Evolutionary conservation across 2,113 vertebrate genomes (phyloP), one percentile per base, ranked within the genome.

Genomic region (Mobula hypostoma): DNA sequence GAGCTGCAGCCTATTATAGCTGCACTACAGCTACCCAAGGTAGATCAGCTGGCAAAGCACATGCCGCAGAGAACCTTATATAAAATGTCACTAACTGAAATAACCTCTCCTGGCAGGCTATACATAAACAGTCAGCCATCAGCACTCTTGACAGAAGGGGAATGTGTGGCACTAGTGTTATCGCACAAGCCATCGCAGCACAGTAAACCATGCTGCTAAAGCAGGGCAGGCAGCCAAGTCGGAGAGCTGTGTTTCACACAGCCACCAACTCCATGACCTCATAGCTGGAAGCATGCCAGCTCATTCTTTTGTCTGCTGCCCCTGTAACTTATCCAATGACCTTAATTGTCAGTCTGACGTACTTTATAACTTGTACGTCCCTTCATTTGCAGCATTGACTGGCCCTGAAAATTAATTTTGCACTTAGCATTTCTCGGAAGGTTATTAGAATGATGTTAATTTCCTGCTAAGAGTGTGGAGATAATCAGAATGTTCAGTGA

Each of bases 251-350:
- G 32, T 29, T 61, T 3, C 19, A 19, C 56, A 8, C 48, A 61
- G 56, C 56, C 56, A 87, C 83, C 6, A 1, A 27, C 24, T 27
- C 36, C 29, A 27, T 93, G 91, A 93, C 24, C 91, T 93, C 91
- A 93, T 56, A 72, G 68, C 91, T 93, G 91, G 91, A 48, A 74
- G 40, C 9, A 1, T 27, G 70, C 91, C 91, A 93, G 24, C 12
- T 88, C 83, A 88, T 88, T 88, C 68, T 74, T 93, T 93, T 74
- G 90, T 93, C 58, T 68, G 68, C 36, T 74, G 90, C 70, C 40
- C 40, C 72, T 56, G 32, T 74, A 93, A 48, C 68, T 40, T 93
- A 93, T 93, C 68, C 24, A 93, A 72, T 76, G 56, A 74, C 32
- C 70, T 40, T 93, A 76, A 93, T 56, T 93, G 70, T 24, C 48